phyloP scores from a whole-genome alignment of 2,797 vertebrate species.

The Microctenopoma lineatum region DNA sequence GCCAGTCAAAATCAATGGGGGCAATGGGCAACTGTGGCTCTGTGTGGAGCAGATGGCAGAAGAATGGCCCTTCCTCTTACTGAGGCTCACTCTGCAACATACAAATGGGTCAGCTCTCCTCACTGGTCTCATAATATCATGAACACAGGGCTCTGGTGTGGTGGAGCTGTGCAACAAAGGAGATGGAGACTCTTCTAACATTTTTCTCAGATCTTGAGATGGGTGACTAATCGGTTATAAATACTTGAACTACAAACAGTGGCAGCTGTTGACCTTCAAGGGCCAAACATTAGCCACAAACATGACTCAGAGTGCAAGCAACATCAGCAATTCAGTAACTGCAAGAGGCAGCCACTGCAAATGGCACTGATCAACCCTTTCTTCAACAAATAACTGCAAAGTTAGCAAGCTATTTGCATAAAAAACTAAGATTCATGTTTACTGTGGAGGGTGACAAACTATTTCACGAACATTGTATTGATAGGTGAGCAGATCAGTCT shows the following conservation, averaged over 20 bases:
- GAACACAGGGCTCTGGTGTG: constrained; percentile 8
- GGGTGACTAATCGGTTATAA: constrained; percentile 45
- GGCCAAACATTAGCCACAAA: constrained; percentile 19
- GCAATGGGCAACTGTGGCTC: constrained; percentile 73
- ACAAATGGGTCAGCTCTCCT: constrained; percentile 72
- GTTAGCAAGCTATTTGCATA: no score
- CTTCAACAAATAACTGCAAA: background rate
- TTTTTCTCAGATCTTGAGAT: constrained; percentile 48
- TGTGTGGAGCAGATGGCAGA: constrained; percentile 81
- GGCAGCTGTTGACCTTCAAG: constrained; percentile 33
- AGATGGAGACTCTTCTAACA: constrained; percentile 36
- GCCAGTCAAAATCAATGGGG: constrained; percentile 78
- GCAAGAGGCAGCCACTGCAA: background rate
- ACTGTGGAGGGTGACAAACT: no score
- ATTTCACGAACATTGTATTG: no score
- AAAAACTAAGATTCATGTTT: no score
- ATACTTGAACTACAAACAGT: constrained; percentile 46
- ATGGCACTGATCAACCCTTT: constrained; percentile 10
- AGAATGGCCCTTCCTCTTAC: constrained; percentile 78
- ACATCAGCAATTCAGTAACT: background rate
- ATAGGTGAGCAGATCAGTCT: no score
- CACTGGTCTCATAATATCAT: constrained; percentile 47
- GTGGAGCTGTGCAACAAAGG: constrained; percentile 21
- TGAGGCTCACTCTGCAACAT: constrained; percentile 62
- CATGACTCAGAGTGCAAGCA: background rate